A percentile compares a stretch with the other conserved stretches of the same genome.
phyloP scores from a whole-genome alignment of 2,888 invertebrate species.

The Maniola hyperantus region DNA sequence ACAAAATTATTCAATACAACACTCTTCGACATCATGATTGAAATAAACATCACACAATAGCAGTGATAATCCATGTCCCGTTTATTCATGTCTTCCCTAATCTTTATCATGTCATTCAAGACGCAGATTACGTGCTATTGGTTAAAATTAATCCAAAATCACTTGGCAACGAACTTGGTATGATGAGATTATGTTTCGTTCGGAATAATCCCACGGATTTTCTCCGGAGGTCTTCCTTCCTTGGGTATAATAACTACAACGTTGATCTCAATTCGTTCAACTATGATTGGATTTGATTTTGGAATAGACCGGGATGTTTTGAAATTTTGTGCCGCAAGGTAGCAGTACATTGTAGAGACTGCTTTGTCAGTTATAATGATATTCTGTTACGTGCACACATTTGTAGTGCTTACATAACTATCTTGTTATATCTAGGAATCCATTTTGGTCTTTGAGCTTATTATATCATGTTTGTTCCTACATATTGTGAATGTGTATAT shows the following conservation, averaged over 20 bases:
- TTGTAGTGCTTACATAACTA: slow-evolving; percentile 21
- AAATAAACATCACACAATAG: background rate
- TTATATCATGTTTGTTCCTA: too few species aligned
- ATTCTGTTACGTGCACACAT: slow-evolving; percentile 15
- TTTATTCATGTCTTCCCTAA: background rate
- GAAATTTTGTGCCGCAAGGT: slow-evolving; percentile 4
- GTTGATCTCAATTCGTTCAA: slow-evolving; percentile 10
- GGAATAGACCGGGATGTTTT: slow-evolving; percentile 3
- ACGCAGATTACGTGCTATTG: slow-evolving; percentile 31
- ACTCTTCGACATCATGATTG: background rate
- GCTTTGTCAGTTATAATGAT: slow-evolving; percentile 1
- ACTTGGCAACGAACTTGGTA: slow-evolving; percentile 48
- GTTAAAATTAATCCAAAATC: slow-evolving; percentile 51
- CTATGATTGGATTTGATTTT: slow-evolving; percentile 17
- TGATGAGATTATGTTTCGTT: slow-evolving; percentile 39
- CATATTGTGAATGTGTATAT: too few species aligned
- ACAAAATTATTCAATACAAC: background rate
- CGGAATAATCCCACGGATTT: slow-evolving; percentile 38
- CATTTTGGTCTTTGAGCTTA: background rate
- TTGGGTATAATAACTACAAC: slow-evolving; percentile 16
- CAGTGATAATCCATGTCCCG: slow-evolving; percentile 4
- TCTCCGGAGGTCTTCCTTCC: slow-evolving; percentile 16
- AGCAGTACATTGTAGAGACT: background rate
- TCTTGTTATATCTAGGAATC: background rate
- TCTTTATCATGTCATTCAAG: slow-evolving; percentile 19